These are phyloP conservation scores for Macropus fuliginosus DNA, from an alignment of 2,797 vertebrate species.

Conservation along the genomic window DNA sequence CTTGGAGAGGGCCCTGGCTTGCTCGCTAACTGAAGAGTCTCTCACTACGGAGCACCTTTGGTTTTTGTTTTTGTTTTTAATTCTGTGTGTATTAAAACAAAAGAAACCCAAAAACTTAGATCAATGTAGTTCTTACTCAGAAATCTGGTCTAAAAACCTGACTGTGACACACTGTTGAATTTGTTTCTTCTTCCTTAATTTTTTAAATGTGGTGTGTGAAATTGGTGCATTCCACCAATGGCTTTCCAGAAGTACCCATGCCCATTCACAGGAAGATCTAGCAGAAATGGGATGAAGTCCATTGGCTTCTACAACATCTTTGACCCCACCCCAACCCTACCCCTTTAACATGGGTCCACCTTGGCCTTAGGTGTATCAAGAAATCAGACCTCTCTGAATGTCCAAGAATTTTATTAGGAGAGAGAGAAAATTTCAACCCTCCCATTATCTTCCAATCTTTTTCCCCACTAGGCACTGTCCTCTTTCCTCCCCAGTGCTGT, in stretches of 20 bases:
- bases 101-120: background rate
- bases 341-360: constrained; percentile 7
- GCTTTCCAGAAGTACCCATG: background rate
- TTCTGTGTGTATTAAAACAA: background rate
- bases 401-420: background rate
- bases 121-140: background rate
- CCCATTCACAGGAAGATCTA: background rate
- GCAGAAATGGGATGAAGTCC: background rate
- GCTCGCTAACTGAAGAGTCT: background rate
- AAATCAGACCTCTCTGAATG: background rate
- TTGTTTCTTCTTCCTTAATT: background rate
- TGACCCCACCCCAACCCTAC: background rate
- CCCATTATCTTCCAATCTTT: background rate
- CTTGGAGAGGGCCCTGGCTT: background rate
- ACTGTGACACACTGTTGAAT: background rate
- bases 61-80: background rate
- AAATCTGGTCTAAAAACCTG: background rate
- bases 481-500: background rate
- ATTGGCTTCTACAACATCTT: background rate
- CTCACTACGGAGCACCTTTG: background rate
- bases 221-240: background rate
- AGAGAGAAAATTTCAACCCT: background rate
- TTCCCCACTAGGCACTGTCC: background rate
- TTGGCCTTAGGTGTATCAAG: background rate
- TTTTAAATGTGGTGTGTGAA: background rate